Evolutionary conservation across 1,140 invertebrate species (phyloP), one percentile per base, ranked within the genome.

Genomic region (Temnothorax nylanderi): DNA sequence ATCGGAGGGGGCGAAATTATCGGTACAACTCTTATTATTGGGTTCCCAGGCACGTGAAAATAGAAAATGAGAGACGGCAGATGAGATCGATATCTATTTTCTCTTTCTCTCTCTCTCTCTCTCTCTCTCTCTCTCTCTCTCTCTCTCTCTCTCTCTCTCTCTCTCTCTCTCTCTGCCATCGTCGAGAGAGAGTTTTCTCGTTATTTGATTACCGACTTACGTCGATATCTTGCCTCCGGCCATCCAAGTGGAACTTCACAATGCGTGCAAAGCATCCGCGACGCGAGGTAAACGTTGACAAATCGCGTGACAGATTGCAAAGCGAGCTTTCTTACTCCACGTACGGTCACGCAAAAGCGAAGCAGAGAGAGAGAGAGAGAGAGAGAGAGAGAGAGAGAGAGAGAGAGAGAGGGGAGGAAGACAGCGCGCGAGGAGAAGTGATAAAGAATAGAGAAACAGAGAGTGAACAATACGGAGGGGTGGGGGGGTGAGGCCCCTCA

Each of bases 21-120:
- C 91, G 91, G 92, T 93, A 93, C 91, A 92, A 91, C 89, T 89
- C 85, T 89, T 87, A 93, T 93, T 93, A 93, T 93, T 93, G 91
- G 88, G 92, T 93, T 93, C 37, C 72, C 85, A 91, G 88, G 87
- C 65, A 88, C 76, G 91, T 88, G 89, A 92, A 93, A 93, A 93
- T 91, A 91, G 90, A 91, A 91, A 91, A 91, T 86, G 87, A 91
- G 84, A 91, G 75, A 56, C 44, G 65, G 85, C 44, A 91, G 90
- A 91, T 91, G 87, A 87, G 87, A 89, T 91, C 89, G 87, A 90
- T 89, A 90, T 11, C 58, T 56, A 44, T 51, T 56, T 8, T 21
- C 10, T 37, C 34, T 37, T 32, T 37, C 32, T 64, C 18, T 67
- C 64, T 26, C 26, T 26, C 26, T 67, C 41, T 67, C 1, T 26